phyloP scores from a whole-genome alignment of 2,888 invertebrate species.

The Morinoia aosen region DNA sequence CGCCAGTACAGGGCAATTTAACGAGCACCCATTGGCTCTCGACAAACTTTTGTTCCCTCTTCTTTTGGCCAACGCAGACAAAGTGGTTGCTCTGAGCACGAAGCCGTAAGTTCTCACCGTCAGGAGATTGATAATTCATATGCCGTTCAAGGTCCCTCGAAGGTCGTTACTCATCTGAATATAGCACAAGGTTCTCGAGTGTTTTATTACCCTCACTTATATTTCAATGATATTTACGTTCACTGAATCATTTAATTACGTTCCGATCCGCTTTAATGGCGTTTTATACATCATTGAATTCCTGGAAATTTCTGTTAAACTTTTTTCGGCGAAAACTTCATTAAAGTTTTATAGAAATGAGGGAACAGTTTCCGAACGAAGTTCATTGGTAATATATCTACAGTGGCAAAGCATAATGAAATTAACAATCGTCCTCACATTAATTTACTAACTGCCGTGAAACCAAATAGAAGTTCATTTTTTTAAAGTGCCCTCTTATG shows the following conservation, averaged over 20 bases:
- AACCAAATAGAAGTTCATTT: no score
- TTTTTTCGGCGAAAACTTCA: no score
- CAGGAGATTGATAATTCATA: neutral
- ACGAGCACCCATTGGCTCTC: slow-evolving; percentile 35
- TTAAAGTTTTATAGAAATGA: no score
- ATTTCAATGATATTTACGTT: neutral
- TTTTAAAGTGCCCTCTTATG: no score
- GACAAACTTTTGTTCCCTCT: slow-evolving; percentile 13
- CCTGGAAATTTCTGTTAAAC: no score
- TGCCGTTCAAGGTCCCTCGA: neutral
- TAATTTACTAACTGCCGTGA: no score
- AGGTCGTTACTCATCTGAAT: neutral
- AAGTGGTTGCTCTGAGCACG: neutral
- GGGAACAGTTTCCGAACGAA: no score
- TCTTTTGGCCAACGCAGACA: slow-evolving; percentile 2
- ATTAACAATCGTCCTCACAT: no score
- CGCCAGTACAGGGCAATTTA: slow-evolving; percentile 22
- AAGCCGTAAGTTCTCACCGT: neutral
- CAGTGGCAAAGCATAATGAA: no score
- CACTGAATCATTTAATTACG: neutral
- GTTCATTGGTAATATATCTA: no score
- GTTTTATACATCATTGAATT: no score
- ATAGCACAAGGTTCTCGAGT: neutral
- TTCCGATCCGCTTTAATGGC: no score
- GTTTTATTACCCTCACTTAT: neutral